Base-by-base conservation (phyloP, 2,888 invertebrate species). In the Noctua janthina region DNA sequence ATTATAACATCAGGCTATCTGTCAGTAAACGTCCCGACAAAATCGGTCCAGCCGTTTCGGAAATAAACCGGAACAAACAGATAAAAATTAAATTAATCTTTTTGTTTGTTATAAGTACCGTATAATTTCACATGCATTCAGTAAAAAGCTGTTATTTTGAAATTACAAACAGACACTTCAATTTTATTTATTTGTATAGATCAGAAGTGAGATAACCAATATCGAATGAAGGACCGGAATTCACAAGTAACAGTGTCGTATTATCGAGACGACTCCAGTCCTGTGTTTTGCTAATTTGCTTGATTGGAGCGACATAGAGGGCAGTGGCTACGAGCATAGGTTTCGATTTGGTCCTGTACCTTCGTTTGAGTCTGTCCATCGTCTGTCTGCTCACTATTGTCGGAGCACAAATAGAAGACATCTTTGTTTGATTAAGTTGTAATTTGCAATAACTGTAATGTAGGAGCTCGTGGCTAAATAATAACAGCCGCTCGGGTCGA, bases 251-350 rank as follows among this genome's bases (percentile, higher is more conserved):
- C 2, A 6, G 10, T 49, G 35, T 66, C 64, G 29, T 35, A 54
- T 17, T 20, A 8, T 66, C n/a, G 13, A 66, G 39, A 56, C 39
- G 4, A 23, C 10, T 78, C 35, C 13, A n/a, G 43, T 11, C 35
- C 20, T 29, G 15, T 64, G 1, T 62, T 49, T 70, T 67, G 35
- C 35, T 59, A n/a, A 70, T 82, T 77, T 49, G 7, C 15, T 39
- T 68, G 54, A 77, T 68, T 51, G 49, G 15, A 59, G 39, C 13
- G 29, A 74, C 35, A n/a, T 43, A 51, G 15, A 17, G n/a, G n/a
- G 11, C 17, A 29, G 23, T 15, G 15, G 29, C 15, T 17, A 46
- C 15, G 5, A 39, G 4, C 43, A 39, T 17, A 2, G 15, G 76
- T 2, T 23, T 49, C 39, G 17, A 29, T 29, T 78, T 51, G 29